Evolutionary conservation across 2,888 invertebrate species (phyloP), one percentile per base, ranked within the genome.

Genomic region (Prosapia bicincta): DNA sequence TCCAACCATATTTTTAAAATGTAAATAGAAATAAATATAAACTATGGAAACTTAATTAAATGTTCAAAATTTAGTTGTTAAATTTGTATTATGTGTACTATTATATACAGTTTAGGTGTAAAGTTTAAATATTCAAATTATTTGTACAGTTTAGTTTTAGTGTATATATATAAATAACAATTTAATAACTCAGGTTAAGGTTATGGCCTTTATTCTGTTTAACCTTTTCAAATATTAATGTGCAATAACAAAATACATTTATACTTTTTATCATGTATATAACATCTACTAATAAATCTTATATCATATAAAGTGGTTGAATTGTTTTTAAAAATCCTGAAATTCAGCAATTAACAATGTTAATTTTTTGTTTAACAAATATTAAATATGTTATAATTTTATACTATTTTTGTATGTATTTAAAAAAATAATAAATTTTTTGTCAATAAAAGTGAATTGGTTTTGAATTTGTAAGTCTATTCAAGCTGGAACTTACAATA

Each of bases 221-320:
- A 54, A 54, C 54, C 54, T 54, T 54, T 74, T 69, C 69, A 28
- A n/a, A 69, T 65, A 65, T 28, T 73, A 73, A 67, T 74, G 74
- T 74, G 69, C 69, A 74, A 69, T 74, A 74, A 74, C 74, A 69
- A 74, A 69, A 54, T 38, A 3, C 9, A 38, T 54, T 54, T 54
- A 54, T 54, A 54, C 20, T 54, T 2, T 54, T 54, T 54, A 5
- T 54, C 54, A 6, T 54, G 54, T 54, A 54, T 13, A 38, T 54
- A 10, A 20, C 3, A 38, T 13, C 38, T 54, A 1, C n/a, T 54
- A 54, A 54, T 54, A 54, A 54, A 54, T 10, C 20, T 54, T 54
- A 54, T 54, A 54, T 54, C 20, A n/a, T 54, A 20, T 54, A 20
- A 54, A 54, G 13, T 54, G 54, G n/a, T 20, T 54, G 1, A 54